A percentile compares a stretch with the other conserved stretches of the same genome.
These are phyloP conservation scores for Caenorhabditis latens DNA, from an alignment of 1,140 invertebrate genomes.

Conservation along the genomic window DNA sequence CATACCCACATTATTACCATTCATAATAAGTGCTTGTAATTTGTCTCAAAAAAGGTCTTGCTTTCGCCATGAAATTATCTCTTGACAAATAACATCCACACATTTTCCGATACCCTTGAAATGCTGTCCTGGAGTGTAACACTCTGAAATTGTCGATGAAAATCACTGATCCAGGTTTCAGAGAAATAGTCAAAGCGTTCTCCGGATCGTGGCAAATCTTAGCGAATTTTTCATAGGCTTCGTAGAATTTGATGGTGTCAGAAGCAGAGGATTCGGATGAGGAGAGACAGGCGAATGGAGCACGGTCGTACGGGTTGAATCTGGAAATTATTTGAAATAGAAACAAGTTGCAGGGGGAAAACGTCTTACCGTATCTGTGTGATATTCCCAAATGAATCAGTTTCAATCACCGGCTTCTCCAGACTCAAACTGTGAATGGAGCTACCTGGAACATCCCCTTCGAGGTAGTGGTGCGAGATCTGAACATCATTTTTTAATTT, in stretches of 20 bases:
- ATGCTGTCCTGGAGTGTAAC: constrained; percentile 82
- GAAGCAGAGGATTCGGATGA: constrained; percentile 72
- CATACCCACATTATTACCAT: too few species aligned
- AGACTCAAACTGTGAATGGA: constrained; percentile 80
- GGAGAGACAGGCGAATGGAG: constrained; percentile 78
- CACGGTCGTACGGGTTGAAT: constrained; percentile 84
- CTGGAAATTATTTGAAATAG: constrained; percentile 76
- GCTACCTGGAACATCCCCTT: constrained; percentile 80
- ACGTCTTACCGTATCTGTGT: constrained; percentile 73
- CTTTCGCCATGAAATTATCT: constrained; percentile 73
- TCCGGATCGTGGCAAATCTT: constrained; percentile 80
- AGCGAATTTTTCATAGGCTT: constrained; percentile 81
- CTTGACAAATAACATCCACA: constrained; percentile 73
- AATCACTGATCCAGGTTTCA: constrained; percentile 83
- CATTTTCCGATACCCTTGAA: constrained; percentile 71
- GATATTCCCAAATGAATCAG: constrained; percentile 64
- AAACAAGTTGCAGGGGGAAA: neutral
- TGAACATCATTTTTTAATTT: constrained; percentile 69
- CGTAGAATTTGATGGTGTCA: constrained; percentile 82
- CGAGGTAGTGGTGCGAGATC: constrained; percentile 83
- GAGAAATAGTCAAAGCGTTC: constrained; percentile 81
- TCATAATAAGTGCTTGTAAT: neutral
- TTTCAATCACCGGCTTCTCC: constrained; percentile 67
- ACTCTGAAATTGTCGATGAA: constrained; percentile 86
- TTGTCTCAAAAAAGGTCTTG: constrained; percentile 62